Evolutionary conservation across 2,797 vertebrate genomes (phyloP).

Genomic region (Oryzias sinensis): DNA sequence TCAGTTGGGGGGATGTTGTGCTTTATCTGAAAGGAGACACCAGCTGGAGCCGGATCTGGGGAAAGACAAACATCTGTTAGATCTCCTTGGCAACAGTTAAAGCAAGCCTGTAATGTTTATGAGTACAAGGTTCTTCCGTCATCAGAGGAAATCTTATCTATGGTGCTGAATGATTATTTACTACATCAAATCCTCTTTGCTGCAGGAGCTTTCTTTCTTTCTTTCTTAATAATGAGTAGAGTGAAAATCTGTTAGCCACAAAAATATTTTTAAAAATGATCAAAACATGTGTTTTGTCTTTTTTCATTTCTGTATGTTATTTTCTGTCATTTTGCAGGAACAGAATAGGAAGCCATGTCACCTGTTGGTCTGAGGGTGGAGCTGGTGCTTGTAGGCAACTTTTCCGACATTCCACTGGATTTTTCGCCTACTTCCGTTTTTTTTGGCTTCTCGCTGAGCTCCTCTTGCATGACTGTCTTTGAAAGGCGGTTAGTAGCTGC

Average conservation of each 20-base stretch:
- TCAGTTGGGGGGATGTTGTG: slow-evolving; percentile 15
- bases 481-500: slow-evolving; percentile 39
- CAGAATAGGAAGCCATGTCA: slow-evolving; percentile 39
- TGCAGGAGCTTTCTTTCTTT: background rate
- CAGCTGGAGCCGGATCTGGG: slow-evolving; percentile 69
- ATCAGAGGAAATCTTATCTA: slow-evolving; percentile 36
- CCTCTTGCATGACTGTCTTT: slow-evolving; percentile 44
- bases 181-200: slow-evolving; percentile 9
- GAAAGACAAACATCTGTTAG: slow-evolving; percentile 52
- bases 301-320: too few relatives aligned
- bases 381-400: slow-evolving; percentile 66
- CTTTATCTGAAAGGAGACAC: slow-evolving; percentile 29
- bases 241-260: too few relatives aligned
- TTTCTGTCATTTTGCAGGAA: background rate
- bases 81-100: slow-evolving; percentile 33
- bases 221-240: background rate
- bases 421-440: slow-evolving; percentile 32
- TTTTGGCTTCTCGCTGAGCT: slow-evolving; percentile 33
- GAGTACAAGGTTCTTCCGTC: slow-evolving; percentile 52
- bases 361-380: slow-evolving; percentile 48
- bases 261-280: too few relatives aligned
- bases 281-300: too few relatives aligned
- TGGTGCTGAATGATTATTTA: slow-evolving; percentile 33
- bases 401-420: slow-evolving; percentile 60
- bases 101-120: slow-evolving; percentile 13